Conservation (phyloP, 2,113 vertebrate species). For the Pomatostomus ruficeps region DNA sequence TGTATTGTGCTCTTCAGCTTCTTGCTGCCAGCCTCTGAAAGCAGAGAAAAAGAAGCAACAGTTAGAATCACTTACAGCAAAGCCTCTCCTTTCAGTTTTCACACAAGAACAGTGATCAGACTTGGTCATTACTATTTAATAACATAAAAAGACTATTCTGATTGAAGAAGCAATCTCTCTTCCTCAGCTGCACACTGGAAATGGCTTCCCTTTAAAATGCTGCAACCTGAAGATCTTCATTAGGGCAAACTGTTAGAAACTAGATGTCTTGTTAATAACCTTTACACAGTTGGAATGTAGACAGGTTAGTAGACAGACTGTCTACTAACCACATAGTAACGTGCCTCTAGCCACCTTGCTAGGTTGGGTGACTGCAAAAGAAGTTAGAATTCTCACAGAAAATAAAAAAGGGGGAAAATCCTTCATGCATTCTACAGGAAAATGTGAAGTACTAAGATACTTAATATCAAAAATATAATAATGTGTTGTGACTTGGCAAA, state of each 20-base stretch:
- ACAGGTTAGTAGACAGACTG: not conserved
- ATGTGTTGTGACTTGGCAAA: not conserved
- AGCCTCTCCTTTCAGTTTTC: not conserved
- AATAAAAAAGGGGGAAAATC: not conserved
- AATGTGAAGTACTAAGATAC: not conserved
- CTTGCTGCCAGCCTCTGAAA: constrained; percentile 88
- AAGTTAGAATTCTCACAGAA: not conserved
- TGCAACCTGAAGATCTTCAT: not conserved
- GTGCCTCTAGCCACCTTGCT: not conserved
- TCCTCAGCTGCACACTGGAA: not conserved
- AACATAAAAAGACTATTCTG: not conserved
- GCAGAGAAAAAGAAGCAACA: not conserved
- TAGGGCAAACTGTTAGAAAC: not conserved
- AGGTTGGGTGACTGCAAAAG: not conserved
- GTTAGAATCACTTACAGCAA: not conserved
- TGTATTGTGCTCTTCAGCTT: constrained; percentile 94
- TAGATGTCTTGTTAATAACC: not conserved
- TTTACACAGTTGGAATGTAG: not conserved
- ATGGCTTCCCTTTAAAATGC: not conserved
- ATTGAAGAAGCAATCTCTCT: not conserved
- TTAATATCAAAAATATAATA: not conserved
- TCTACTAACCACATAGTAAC: not conserved
- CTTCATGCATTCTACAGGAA: not conserved
- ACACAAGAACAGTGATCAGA: not conserved
- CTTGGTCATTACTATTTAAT: not conserved